Evolutionary conservation across 2,888 invertebrate species (phyloP).

Genomic region (Bhutanitis thaidina): DNA sequence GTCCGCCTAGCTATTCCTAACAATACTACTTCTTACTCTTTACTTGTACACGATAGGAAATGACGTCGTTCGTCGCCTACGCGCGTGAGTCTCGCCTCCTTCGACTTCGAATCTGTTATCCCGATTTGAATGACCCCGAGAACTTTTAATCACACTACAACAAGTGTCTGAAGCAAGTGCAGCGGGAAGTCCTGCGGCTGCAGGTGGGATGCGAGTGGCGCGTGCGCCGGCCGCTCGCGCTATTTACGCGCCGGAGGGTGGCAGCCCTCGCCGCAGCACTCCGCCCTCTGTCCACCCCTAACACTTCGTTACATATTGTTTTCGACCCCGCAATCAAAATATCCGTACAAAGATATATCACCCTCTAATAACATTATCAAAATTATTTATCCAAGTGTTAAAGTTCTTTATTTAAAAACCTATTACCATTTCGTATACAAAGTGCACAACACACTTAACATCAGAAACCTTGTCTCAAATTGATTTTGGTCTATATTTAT

Average conservation of each 20-base stretch:
- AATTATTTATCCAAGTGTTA: constrained; percentile 21
- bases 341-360: constrained; percentile 17
- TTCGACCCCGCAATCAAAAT: constrained; percentile 19
- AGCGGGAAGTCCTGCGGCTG: not conserved
- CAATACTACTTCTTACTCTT: too few species aligned
- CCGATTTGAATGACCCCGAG: too few species aligned
- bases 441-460: too few species aligned
- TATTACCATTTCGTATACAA: constrained; percentile 10
- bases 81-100: too few species aligned
- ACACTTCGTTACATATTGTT: constrained; percentile 15
- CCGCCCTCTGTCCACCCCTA: constrained; percentile 18
- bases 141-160: not conserved
- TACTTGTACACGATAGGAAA: too few species aligned
- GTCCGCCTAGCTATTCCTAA: too few species aligned
- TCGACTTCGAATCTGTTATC: too few species aligned
- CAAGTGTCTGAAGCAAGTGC: constrained; percentile 19
- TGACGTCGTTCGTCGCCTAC: too few species aligned
- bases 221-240: constrained; percentile 12
- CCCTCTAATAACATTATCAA: constrained; percentile 18
- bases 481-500: too few species aligned
- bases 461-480: not conserved
- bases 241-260: constrained; percentile 17
- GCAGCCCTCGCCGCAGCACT: constrained; percentile 14
- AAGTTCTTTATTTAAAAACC: constrained; percentile 15
- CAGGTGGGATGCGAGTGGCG: constrained; percentile 18